Evolutionary conservation across 2,797 vertebrate genomes (phyloP).

Genomic region (Vespertilio murinus): DNA sequence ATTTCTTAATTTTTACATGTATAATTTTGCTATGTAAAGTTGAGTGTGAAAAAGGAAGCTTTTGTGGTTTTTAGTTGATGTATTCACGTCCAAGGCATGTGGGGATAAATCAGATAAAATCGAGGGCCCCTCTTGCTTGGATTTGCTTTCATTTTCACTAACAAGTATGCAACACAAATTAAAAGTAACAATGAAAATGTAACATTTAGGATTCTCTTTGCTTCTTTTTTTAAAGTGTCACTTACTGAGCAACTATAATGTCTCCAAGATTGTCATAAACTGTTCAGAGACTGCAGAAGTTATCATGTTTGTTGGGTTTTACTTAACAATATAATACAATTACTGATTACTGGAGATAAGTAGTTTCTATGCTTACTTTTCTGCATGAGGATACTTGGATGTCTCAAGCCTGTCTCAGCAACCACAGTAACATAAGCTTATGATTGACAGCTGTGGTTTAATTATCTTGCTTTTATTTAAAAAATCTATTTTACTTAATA

Average conservation of each 20-base stretch:
- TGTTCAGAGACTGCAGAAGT: neutral
- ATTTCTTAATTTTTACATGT: neutral
- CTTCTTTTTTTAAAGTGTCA: neutral
- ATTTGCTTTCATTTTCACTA: neutral
- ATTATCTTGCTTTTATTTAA: conserved; percentile 15
- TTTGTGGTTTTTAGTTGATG: neutral
- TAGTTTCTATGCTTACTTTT: neutral
- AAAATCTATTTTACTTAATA: conserved; percentile 20
- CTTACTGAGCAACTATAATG: neutral
- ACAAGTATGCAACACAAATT: neutral
- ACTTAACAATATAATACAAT: neutral
- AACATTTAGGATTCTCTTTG: neutral
- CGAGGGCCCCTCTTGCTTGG: neutral
- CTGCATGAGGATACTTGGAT: neutral
- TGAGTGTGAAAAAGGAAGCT: neutral
- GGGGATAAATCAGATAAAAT: neutral
- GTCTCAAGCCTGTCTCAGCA: neutral
- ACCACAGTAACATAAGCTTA: neutral
- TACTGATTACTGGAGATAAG: neutral
- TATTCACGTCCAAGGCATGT: neutral
- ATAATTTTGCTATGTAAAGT: neutral
- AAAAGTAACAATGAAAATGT: neutral
- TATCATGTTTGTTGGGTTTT: neutral
- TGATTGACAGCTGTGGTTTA: neutral
- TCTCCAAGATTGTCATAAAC: neutral